Conservation (phyloP, 2,113 vertebrate species). For the Ochotona curzoniae region DNA sequence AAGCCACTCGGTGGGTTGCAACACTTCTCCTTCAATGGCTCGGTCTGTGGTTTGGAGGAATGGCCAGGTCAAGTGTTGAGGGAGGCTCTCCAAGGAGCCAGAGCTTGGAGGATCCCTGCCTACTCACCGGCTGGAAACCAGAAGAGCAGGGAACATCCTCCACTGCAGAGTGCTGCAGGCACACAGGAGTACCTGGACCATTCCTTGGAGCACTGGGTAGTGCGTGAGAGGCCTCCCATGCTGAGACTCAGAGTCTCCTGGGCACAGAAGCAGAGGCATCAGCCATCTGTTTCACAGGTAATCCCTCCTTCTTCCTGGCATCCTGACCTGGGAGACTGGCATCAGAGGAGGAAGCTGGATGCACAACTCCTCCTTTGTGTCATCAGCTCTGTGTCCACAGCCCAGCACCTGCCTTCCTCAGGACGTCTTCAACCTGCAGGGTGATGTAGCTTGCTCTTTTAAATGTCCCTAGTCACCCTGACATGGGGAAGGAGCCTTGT, state of each 20-base stretch:
- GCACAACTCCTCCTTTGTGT: not conserved
- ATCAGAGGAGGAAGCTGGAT: not conserved
- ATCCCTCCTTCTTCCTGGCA: accelerated
- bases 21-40: not conserved
- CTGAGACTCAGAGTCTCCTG: no score
- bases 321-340: not conserved
- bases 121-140: accelerated
- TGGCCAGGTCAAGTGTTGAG: no score
- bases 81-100: not conserved
- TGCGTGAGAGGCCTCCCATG: no score
- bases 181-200: no score
- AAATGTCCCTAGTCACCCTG: not conserved
- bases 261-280: no score
- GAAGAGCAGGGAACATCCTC: no score
- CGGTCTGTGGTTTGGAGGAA: not conserved
- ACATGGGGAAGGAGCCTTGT: accelerated
- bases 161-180: not conserved
- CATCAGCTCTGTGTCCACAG: accelerated
- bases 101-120: accelerated
- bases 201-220: not conserved
- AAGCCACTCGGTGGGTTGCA: not conserved
- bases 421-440: not conserved
- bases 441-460: not conserved
- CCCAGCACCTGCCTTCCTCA: no score
- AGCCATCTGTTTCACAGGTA: no score